Percentiles rank a stretch among this genome's conserved stretches.
These are phyloP conservation scores for Epiblema foenella DNA, from an alignment of 2,888 invertebrate species.

Conservation along the genomic window DNA sequence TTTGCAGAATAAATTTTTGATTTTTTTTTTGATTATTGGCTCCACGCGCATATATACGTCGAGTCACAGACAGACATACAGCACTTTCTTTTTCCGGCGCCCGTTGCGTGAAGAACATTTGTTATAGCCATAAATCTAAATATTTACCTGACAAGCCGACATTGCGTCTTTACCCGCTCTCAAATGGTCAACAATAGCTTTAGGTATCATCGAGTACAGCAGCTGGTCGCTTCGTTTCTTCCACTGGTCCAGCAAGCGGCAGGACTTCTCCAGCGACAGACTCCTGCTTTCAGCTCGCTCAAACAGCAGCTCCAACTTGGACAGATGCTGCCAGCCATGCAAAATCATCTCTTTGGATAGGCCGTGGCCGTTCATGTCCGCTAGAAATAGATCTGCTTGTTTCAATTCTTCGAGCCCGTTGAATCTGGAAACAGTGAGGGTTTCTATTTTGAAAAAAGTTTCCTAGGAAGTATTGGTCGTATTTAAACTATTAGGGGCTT, in stretches of 20 bases:
- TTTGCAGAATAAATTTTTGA: no score
- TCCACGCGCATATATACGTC: not conserved
- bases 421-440: slow-evolving; percentile 82
- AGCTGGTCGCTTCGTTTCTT: slow-evolving; percentile 93
- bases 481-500: no score
- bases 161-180: slow-evolving; percentile 90
- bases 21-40: not conserved
- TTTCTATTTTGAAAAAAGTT: not conserved
- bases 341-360: slow-evolving; percentile 92
- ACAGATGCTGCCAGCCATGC: slow-evolving; percentile 93
- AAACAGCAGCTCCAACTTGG: slow-evolving; percentile 91
- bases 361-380: slow-evolving; percentile 94
- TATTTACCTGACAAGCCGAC: slow-evolving; percentile 89
- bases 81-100: not conserved
- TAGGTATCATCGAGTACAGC: slow-evolving; percentile 96
- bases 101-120: not conserved
- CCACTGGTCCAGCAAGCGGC: slow-evolving; percentile 92
- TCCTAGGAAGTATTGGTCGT: no score
- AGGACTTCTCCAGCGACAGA: slow-evolving; percentile 90
- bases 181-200: slow-evolving; percentile 92
- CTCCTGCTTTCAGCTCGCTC: slow-evolving; percentile 93
- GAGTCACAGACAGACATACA: not conserved
- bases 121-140: not conserved
- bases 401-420: slow-evolving; percentile 93
- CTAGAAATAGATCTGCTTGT: slow-evolving; percentile 91